Evolutionary conservation across 2,888 invertebrate genomes (phyloP), one percentile per base, ranked within the genome.

Genomic region (Branchipolynoe longqiensis): DNA sequence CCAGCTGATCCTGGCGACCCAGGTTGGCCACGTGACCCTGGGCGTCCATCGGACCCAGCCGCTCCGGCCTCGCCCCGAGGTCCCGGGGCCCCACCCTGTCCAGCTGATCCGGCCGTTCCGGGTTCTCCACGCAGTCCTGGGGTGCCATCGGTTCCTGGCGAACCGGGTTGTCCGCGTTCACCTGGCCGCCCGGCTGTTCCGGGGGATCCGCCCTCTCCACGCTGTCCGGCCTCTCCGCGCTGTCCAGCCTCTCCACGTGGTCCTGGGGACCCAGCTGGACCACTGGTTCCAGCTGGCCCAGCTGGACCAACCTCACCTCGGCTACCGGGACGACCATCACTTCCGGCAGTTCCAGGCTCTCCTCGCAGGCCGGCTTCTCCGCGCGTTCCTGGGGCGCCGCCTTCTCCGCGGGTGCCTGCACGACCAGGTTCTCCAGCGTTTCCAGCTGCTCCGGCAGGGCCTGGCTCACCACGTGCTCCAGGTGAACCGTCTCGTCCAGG

Each of bases 361-460:
- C 90, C 87, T 89, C 88, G 6, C 84, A 82, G 59, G 91, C 92
- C 38, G 54, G 18, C 28, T 22, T 41, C 41, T 28, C 58, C 69
- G 56, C 88, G 87, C 28, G 74, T 40, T 64, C 58, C 59, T 33
- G 58, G 38, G 6, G n/a, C 12, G 22, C 58, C 88, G 38, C 83
- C n/a, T 82, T 62, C 73, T 14, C 86, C 86, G n/a, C 69, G 62
- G 12, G 83, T 12, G 40, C 83, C 83, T 8, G 62, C 41, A 22
- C 40, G 64, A 36, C 83, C 83, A 36, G 83, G 12, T 0, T 28
- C 58, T 58, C 82, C 82, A 31, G 31, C 0, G 1, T 22, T 18
- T 58, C 82, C 82, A 58, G 31, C 18, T 14, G 78, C 18, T 48
- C 88, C 87, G 73, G 74, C 38, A 38, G 73, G 31, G 33, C 87